A percentile compares a stretch with the other conserved stretches of the same genome.
Evolutionary conservation across 2,888 invertebrate species (phyloP).

Genomic region (Anodontia alba): DNA sequence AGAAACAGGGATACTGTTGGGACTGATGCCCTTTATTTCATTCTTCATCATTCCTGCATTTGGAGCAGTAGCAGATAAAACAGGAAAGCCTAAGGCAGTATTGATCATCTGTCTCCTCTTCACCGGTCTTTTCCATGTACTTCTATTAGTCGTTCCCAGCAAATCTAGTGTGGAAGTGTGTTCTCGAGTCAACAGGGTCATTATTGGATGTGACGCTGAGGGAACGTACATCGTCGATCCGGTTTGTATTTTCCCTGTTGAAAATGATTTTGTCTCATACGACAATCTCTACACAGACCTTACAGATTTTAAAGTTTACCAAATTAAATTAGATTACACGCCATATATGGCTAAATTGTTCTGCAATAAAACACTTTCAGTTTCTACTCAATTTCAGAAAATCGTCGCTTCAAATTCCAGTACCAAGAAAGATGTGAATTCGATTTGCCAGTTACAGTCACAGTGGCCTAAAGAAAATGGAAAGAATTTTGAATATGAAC

Average conservation of each 20-base stretch:
- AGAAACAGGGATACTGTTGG: constrained; percentile 92
- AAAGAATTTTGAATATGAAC: neutral
- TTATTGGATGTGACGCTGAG: neutral
- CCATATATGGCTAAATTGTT: neutral
- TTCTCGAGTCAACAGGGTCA: neutral
- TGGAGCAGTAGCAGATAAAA: constrained; percentile 92
- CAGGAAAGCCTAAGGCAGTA: constrained; percentile 92
- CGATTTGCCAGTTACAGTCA: neutral
- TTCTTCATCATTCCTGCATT: constrained; percentile 91
- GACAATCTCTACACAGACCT: no score
- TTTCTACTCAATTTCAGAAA: neutral
- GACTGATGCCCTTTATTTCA: constrained; percentile 92
- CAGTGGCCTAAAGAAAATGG: neutral
- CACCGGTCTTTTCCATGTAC: constrained; percentile 92
- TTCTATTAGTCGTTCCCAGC: constrained; percentile 87
- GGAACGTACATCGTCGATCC: neutral
- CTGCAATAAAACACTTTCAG: neutral
- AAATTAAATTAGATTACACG: no score
- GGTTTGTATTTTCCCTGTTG: neutral
- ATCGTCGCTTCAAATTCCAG: neutral
- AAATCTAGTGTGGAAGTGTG: neutral
- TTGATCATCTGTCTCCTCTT: constrained; percentile 91
- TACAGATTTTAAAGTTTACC: no score
- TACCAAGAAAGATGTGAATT: neutral
- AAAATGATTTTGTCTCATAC: neutral